Conservation (phyloP, 2,797 vertebrate genomes). For the Megaceryle alcyon region DNA sequence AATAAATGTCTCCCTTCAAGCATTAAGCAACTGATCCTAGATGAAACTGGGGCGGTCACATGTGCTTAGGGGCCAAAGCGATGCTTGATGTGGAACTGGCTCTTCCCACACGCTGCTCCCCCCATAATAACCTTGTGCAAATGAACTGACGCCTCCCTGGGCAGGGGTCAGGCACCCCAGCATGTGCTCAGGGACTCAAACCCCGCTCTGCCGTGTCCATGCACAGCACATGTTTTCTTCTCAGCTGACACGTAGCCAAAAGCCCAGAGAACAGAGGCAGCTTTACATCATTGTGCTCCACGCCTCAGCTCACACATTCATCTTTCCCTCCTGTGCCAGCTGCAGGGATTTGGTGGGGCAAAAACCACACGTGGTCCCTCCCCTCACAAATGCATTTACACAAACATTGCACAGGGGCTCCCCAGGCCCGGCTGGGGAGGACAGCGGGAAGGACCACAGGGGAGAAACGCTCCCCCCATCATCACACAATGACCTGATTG, state of each 20-base stretch:
- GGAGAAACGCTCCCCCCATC: neutral
- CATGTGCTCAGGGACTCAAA: neutral
- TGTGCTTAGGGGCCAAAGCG: neutral
- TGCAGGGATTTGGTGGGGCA: slow-evolving; percentile 52
- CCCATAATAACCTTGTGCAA: neutral
- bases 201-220: neutral
- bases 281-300: slow-evolving; percentile 35
- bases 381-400: slow-evolving; percentile 15
- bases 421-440: neutral
- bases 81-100: neutral
- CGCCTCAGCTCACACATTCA: neutral
- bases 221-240: slow-evolving; percentile 29
- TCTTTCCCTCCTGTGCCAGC: slow-evolving; percentile 65
- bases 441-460: neutral
- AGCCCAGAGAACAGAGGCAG: slow-evolving; percentile 46
- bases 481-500: slow-evolving; percentile 75
- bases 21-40: neutral
- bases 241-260: slow-evolving; percentile 3
- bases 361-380: slow-evolving; percentile 34
- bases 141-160: neutral
- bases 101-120: neutral
- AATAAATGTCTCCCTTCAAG: neutral
- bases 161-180: neutral
- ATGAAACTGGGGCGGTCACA: neutral
- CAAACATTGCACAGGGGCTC: slow-evolving; percentile 54